These are phyloP conservation scores for Macrosteles quadrilineatus DNA, from an alignment of 1,140 invertebrate genomes.

Conservation along the genomic window DNA sequence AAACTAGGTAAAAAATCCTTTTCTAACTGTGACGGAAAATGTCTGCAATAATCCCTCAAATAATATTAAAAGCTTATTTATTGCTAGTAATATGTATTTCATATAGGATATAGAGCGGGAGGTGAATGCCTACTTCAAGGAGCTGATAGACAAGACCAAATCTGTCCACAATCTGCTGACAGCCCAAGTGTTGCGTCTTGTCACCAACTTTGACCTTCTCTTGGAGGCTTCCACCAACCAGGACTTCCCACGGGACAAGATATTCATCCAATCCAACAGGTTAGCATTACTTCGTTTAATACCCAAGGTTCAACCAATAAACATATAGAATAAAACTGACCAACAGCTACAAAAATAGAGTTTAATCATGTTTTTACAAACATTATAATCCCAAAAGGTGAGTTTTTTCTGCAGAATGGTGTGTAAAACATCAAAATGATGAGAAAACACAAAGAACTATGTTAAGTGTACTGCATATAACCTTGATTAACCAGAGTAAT, in stretches of 20 bases:
- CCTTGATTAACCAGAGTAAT: too few species aligned
- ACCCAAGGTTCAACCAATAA: neutral
- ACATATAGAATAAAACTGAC: neutral
- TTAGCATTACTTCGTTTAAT: neutral
- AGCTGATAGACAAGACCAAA: slow-evolving; percentile 45
- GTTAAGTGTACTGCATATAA: too few species aligned
- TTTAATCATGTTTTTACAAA: slow-evolving; percentile 1
- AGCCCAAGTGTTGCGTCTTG: slow-evolving; percentile 74
- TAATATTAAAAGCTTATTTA: too few species aligned
- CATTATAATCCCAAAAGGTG: neutral
- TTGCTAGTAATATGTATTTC: too few species aligned
- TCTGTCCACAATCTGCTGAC: slow-evolving; percentile 59
- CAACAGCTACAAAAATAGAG: neutral
- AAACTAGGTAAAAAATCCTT: too few species aligned
- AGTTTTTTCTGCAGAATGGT: too few species aligned
- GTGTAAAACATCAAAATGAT: too few species aligned
- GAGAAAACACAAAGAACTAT: too few species aligned
- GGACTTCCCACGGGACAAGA: slow-evolving; percentile 76
- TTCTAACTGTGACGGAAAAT: too few species aligned
- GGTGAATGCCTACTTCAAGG: slow-evolving; percentile 55
- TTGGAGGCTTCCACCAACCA: slow-evolving; percentile 71
- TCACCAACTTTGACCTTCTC: slow-evolving; percentile 84
- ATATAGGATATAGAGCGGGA: slow-evolving; percentile 57
- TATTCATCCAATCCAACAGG: slow-evolving; percentile 59
- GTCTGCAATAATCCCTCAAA: too few species aligned